Evolutionary conservation across 2,888 invertebrate species (phyloP), one percentile per base, ranked within the genome.

Genomic region (Acronicta aceris): DNA sequence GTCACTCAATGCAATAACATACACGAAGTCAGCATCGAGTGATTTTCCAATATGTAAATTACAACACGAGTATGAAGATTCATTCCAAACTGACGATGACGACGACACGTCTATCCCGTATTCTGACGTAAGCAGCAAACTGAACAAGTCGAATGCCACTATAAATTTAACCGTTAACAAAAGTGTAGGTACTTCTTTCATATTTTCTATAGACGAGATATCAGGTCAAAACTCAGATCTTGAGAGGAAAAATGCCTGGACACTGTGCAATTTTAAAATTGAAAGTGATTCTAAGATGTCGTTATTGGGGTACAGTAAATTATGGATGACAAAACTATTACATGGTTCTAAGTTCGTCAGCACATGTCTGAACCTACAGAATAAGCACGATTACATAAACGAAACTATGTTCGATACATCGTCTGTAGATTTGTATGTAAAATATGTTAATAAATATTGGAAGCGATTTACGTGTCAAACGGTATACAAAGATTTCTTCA

Each of bases 371-470:
- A 59, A 52, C 9, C 9, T 53, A 12, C 33, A 51, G 10, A 57
- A 45, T 21, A 27, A 71, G 41, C 38, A 54, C 27, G 41, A 62
- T 9, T 45, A 57, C 21, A 46, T 75, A 33, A 73, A 80, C 54
- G 74, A 81, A 69, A 61, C 67, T 16, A 63, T 81, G 45, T 72
- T 76, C 41, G 75, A 77, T 12, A 54, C 46, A 13, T 49, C 59
- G 9, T 46, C 53, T 57, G 15, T 59, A 17, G 51, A 50, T 46
- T 36, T 59, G 52, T 56, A 48, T 48, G 30, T 55, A 16, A 48
- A 47, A 42, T 40, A n/a, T 43, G 12, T 55, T 6, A 38, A 52
- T 27, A 58, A 58, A 43, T 64, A 51, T 54, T 72, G 63, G 53
- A 64, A 58, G 16, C 48, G 41, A 12, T 42, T 68, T 8, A 48